Conservation (phyloP, 2,113 vertebrate species). For the Actenoides lindsayi region DNA sequence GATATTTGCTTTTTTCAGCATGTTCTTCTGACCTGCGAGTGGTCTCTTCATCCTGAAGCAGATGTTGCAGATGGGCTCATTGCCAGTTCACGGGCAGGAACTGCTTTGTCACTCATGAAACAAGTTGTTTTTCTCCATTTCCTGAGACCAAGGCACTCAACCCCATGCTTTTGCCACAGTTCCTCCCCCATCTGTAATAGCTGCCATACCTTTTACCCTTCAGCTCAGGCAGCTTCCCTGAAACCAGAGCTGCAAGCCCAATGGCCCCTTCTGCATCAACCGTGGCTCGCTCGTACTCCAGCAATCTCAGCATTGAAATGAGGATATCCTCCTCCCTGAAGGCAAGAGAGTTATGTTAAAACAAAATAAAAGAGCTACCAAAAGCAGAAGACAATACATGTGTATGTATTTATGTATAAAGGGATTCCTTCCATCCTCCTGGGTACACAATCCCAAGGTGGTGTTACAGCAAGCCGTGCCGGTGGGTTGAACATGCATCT, state of each 20-base stretch:
- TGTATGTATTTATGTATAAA: not conserved
- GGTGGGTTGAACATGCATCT: not conserved
- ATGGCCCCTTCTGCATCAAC: slow-evolving; percentile 88
- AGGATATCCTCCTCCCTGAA: slow-evolving; percentile 84
- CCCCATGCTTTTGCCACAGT: not conserved
- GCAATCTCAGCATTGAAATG: slow-evolving; percentile 86
- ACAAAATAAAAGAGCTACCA: not conserved
- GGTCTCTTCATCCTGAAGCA: not conserved
- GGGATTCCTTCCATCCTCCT: not conserved
- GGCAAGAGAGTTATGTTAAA: not conserved
- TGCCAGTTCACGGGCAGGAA: not conserved
- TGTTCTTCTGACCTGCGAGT: not conserved
- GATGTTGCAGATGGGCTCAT: not conserved
- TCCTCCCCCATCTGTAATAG: not conserved
- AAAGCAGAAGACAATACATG: not conserved
- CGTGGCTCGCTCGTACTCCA: slow-evolving; percentile 86
- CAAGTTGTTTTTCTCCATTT: accelerated
- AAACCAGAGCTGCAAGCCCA: slow-evolving; percentile 84
- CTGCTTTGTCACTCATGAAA: not conserved
- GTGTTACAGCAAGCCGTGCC: not conserved
- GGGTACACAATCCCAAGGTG: not conserved
- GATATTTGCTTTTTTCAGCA: not conserved
- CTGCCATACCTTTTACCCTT: slow-evolving; percentile 84
- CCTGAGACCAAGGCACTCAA: not conserved
- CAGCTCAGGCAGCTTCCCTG: slow-evolving; percentile 84